Evolutionary conservation across 2,797 vertebrate species (phyloP).

Genomic region (Megalops cyprinoides): DNA sequence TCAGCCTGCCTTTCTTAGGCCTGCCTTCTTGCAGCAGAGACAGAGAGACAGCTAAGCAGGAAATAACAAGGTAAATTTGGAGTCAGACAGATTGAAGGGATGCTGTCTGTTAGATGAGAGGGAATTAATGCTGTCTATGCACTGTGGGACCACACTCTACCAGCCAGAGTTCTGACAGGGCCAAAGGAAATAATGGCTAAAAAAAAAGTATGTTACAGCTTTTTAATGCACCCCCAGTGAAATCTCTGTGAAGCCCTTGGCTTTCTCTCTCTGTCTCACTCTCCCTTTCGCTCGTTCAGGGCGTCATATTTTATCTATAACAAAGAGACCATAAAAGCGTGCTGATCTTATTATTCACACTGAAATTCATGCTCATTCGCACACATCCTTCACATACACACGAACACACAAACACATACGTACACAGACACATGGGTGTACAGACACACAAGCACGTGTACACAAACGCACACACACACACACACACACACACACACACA

Average conservation of each 20-base stretch:
- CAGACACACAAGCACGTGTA: no score
- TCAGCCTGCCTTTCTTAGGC: background rate
- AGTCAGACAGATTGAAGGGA: background rate
- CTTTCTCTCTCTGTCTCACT: background rate
- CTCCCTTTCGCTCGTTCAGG: no score
- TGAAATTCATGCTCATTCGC: no score
- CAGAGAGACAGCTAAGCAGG: background rate
- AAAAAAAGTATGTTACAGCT: background rate
- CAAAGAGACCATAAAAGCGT: no score
- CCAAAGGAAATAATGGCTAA: background rate
- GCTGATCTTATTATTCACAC: no score
- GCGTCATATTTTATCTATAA: no score
- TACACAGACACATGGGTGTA: background rate
- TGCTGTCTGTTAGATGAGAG: background rate
- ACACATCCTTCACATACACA: no score
- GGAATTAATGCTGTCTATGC: background rate
- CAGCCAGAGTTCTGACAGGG: background rate
- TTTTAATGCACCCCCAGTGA: background rate
- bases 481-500: no score
- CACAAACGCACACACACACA: no score
- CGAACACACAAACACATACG: no score
- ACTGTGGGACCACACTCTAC: background rate
- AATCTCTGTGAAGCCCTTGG: background rate
- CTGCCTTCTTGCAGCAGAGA: background rate
- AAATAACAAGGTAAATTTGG: background rate